Evolutionary conservation across 2,888 invertebrate species (phyloP), one percentile per base, ranked within the genome.

Genomic region (Slavum lentiscoides): DNA sequence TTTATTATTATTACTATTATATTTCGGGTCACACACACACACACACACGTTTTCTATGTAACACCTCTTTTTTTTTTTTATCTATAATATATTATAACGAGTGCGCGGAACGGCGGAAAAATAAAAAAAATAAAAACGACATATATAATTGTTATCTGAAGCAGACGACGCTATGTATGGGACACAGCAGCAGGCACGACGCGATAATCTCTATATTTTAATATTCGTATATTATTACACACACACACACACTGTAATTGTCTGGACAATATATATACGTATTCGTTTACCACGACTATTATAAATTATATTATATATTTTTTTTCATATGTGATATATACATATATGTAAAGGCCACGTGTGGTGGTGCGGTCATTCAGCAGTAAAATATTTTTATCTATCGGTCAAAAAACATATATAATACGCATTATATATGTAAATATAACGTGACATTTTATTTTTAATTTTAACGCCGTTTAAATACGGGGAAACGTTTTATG

Each of bases 21-120:
- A 74, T 75, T 75, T 75, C 19, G 58, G 66, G 55, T 66, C 66
- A 55, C 66, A 74, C 72, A 21, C 21, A 39, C 37, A 39, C 37
- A 58, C 39, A 30, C 15, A 6, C 58, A 23, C 61, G 39, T 64
- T 66, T 66, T 74, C 39, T 17, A 55, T 23, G 64, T 19, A 55
- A 66, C 74, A 74, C 55, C 66, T 74, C 64, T 74, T 74, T 66
- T 53, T 58, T n/a, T 53, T 13, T 58, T 13, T 39, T 19, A 30
- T 61, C 5, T 61, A 4, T 61, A 11, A 15, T 49, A 13, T 49
- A 11, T 3, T 19, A 23, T 30, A 19, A 23, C n/a, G 9, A 37
- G 23, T n/a, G 55, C n/a, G 17, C 15, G 30, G n/a, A 13, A 49
- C 49, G 49, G 49, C 49, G 49, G 49, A 13, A 23, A 66, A 66